A percentile compares a stretch with the other conserved stretches of the same genome.
Conservation (phyloP, 2,797 vertebrate genomes). For the Helostoma temminkii region DNA sequence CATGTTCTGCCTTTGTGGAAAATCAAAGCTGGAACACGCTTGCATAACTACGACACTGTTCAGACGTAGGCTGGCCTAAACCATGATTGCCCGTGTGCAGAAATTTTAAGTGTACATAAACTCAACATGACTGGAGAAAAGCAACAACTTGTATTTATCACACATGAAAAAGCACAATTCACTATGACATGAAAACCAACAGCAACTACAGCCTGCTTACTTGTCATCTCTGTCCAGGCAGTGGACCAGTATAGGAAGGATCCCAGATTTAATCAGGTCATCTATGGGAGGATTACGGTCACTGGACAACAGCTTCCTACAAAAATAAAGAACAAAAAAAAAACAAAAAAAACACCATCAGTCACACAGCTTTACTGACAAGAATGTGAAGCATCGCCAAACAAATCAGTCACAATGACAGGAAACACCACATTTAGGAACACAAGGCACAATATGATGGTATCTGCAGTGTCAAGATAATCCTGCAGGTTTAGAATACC, state of each 20-base stretch:
- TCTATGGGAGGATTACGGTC: slow-evolving; percentile 99
- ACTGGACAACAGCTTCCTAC: slow-evolving; percentile 97
- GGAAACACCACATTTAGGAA: neutral
- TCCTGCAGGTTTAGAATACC: neutral
- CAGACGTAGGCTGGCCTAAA: slow-evolving; percentile 34
- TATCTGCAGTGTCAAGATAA: neutral
- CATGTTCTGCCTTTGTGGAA: slow-evolving; percentile 40
- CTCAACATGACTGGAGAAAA: slow-evolving; percentile 11
- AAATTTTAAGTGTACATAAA: slow-evolving; percentile 46
- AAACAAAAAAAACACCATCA: slow-evolving; percentile 44
- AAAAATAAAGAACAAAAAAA: slow-evolving; percentile 40
- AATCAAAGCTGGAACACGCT: slow-evolving; percentile 63
- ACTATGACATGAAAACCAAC: slow-evolving; percentile 14
- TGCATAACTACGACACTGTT: slow-evolving; percentile 54
- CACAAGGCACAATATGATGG: neutral
- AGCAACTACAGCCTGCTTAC: slow-evolving; percentile 82
- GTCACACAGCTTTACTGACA: neutral
- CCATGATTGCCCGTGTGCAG: slow-evolving; percentile 33
- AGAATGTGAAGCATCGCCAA: slow-evolving; percentile 31
- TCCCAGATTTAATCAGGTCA: slow-evolving; percentile 98
- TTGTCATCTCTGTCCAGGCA: slow-evolving; percentile 99
- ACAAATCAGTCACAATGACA: slow-evolving; percentile 4
- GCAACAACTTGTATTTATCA: slow-evolving; percentile 19
- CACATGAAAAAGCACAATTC: slow-evolving; percentile 8
- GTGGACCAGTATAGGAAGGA: slow-evolving; percentile 98